phyloP scores from a whole-genome alignment of 2,113 vertebrate species.

The Melierax canorus region DNA sequence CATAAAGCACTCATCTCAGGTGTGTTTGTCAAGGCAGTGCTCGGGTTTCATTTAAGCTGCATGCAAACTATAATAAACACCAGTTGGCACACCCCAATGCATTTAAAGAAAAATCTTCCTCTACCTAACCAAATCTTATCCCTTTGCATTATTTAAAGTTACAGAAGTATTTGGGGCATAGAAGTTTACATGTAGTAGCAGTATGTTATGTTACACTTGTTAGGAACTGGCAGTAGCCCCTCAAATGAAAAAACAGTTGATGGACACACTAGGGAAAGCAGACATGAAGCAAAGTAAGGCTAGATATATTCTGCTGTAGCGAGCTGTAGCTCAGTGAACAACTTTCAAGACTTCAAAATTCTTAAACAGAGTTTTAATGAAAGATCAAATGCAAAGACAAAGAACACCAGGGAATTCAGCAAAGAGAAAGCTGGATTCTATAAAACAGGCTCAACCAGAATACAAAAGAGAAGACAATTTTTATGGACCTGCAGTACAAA shows the following conservation, averaged over 20 bases:
- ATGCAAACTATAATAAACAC: neutral
- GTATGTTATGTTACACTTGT: neutral
- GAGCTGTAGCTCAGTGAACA: neutral
- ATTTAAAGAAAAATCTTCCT: neutral
- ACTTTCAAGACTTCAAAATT: neutral
- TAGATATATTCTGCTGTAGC: neutral
- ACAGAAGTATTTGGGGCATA: neutral
- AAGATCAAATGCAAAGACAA: neutral
- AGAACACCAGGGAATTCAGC: neutral
- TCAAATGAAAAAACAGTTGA: neutral
- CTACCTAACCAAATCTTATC: neutral
- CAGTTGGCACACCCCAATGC: neutral
- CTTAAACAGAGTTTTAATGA: neutral
- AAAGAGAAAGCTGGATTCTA: neutral
- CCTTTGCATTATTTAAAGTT: neutral
- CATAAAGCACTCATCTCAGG: rapidly evolving
- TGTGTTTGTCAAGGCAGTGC: neutral
- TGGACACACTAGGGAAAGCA: neutral
- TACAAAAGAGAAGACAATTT: neutral
- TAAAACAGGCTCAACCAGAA: neutral
- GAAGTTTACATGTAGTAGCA: neutral
- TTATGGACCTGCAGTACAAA: neutral
- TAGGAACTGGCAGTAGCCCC: neutral
- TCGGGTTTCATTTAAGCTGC: neutral
- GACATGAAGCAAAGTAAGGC: neutral